A percentile compares a stretch with the other conserved stretches of the same genome.
Evolutionary conservation across 2,113 vertebrate genomes (phyloP).

Genomic region (Seriola aureovittata): DNA sequence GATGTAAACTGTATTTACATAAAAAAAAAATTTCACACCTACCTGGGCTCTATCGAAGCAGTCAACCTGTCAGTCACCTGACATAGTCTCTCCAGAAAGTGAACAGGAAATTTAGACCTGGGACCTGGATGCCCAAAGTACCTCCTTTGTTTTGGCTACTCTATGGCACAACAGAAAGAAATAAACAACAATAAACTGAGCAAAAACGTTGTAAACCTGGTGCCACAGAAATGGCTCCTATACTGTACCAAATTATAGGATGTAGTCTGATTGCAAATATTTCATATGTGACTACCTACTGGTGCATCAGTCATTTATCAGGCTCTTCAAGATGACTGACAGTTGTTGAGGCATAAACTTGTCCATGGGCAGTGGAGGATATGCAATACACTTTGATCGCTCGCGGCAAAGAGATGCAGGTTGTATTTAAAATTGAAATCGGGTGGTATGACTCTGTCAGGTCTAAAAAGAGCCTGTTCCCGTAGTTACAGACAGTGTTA

Average conservation of each 20-base stretch:
- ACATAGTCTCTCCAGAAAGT: too few relatives aligned
- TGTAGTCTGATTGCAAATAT: constrained; percentile 8
- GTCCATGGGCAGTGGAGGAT: background rate
- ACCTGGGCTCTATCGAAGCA: too few relatives aligned
- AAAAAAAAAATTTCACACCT: too few relatives aligned
- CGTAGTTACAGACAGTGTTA: constrained; percentile 6
- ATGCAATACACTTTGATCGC: background rate
- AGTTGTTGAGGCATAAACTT: constrained; percentile 12
- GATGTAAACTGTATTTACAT: too few relatives aligned
- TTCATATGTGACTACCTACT: background rate
- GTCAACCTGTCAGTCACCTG: too few relatives aligned
- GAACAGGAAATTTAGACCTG: background rate
- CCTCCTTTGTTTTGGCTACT: background rate
- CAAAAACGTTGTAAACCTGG: constrained; percentile 4
- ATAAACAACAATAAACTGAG: background rate
- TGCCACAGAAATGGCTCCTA: background rate
- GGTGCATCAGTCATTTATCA: constrained; percentile 10
- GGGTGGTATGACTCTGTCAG: constrained; percentile 15
- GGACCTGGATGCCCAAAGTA: background rate
- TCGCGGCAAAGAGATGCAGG: background rate
- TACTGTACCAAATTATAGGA: background rate
- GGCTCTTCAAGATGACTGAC: constrained; percentile 37
- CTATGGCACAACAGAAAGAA: background rate
- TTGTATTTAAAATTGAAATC: constrained; percentile 32
- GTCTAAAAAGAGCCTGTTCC: constrained; percentile 15